Evolutionary conservation across 2,113 vertebrate genomes (phyloP), one percentile per base, ranked within the genome.

Genomic region (Mellivora capensis): DNA sequence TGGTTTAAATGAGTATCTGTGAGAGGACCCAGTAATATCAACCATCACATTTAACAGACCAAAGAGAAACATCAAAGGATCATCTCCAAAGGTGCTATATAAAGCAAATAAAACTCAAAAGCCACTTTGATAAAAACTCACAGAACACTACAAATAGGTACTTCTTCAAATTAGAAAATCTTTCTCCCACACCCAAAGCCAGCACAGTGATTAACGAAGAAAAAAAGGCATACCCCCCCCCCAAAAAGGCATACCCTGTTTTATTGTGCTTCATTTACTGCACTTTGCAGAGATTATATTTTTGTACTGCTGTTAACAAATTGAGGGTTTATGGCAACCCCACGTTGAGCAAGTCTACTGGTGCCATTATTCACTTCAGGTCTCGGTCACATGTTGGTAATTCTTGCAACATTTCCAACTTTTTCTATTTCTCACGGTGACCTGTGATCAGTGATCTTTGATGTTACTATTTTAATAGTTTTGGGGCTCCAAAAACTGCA

Each of bases 71-170:
- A 64, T 27, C 54, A 54, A 37, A 82, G 61, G 18, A 77, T 52
- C 18, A 62, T 77, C 18, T 93, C 29, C 42, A 61, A 61, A 91
- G 49, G 57, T 71, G 25, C 31, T 87, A 42, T 31, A 49, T 52
- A 81, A 93, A 83, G 21, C 37, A 49, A 91, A 93, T 21, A 87
- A 81, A 96, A 90, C 18, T 87, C 59, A 94, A 54, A 95, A 72
- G 85, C 76, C 49, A 71, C 13, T 87, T 88, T 62, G 49, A 89
- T 61, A 96, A 47, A 76, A 59, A 29, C 15, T 71, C 20, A 29
- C 25, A 34, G 29, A 81, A 89, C 31, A 87, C 44, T 81, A 93
- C 6, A 90, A 67, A 80, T 74, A 52, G 23, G 27, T 67, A 89
- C 12, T 85, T 81, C 17, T 84, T 94, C 52, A 10, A 27, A 57